Evolutionary conservation across 1,140 invertebrate species (phyloP).

Genomic region (Neodiprion pinetum): DNA sequence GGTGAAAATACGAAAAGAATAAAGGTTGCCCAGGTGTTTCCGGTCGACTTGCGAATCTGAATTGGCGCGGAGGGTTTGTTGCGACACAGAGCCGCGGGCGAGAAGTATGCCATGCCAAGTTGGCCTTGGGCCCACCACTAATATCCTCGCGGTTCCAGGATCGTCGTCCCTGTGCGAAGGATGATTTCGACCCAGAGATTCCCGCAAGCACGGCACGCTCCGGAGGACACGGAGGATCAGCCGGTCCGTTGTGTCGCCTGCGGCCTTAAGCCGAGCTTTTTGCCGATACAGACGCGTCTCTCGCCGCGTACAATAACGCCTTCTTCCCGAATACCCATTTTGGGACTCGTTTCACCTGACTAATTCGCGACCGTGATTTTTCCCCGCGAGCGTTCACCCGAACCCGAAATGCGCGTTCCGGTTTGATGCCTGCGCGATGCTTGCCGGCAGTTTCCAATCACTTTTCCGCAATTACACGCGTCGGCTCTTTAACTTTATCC

Average conservation of each 20-base stretch:
- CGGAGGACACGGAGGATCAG: conserved; percentile 3
- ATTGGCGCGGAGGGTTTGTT: neutral
- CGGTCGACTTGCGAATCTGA: neutral
- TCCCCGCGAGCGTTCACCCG: too few species aligned
- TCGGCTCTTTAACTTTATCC: neutral
- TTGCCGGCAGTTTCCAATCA: neutral
- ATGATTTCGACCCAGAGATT: neutral
- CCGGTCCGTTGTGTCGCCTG: neutral
- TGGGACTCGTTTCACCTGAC: neutral
- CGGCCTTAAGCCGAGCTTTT: conserved; percentile 4
- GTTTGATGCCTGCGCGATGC: neutral
- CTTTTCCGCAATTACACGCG: neutral
- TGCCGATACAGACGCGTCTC: neutral
- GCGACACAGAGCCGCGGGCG: neutral
- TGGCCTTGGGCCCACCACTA: too few species aligned
- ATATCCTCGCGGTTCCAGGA: too few species aligned
- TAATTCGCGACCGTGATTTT: neutral
- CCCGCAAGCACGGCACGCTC: neutral
- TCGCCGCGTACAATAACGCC: neutral
- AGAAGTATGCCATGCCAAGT: neutral
- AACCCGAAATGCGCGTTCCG: neutral
- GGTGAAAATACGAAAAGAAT: neutral
- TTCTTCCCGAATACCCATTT: neutral
- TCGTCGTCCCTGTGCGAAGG: neutral
- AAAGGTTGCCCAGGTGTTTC: conserved; percentile 1